A percentile compares a stretch with the other conserved stretches of the same genome.
Evolutionary conservation across 2,888 invertebrate genomes (phyloP).

Genomic region (Leptinotarsa peninsularis): DNA sequence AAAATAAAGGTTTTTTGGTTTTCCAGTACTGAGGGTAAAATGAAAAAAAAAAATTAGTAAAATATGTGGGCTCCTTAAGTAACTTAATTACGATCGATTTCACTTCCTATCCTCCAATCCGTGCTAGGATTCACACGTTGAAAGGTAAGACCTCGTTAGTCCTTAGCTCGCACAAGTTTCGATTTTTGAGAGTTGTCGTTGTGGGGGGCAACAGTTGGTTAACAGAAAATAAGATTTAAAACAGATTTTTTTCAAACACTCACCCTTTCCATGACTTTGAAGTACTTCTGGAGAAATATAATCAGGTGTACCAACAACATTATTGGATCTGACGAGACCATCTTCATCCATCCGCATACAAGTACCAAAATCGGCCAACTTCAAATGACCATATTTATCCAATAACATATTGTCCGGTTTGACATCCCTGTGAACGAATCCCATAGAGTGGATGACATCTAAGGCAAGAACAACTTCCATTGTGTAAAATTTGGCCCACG

Average conservation of each 20-base stretch:
- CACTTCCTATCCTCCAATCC: too few relatives aligned
- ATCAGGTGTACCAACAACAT: constrained; percentile 99
- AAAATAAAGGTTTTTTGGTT: too few relatives aligned
- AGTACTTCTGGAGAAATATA: constrained; percentile 99
- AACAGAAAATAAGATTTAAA: too few relatives aligned
- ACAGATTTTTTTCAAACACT: background rate
- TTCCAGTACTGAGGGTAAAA: too few relatives aligned
- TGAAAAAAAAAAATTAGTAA: too few relatives aligned
- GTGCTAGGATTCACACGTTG: too few relatives aligned
- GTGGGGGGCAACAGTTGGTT: background rate
- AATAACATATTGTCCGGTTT: constrained; percentile 99
- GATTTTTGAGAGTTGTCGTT: background rate
- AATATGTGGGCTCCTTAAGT: too few relatives aligned
- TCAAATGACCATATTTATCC: constrained; percentile 94
- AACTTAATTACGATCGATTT: too few relatives aligned
- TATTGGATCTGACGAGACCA: constrained; percentile 94
- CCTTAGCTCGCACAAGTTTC: background rate
- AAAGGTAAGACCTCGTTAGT: too few relatives aligned
- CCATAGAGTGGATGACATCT: constrained; percentile 98
- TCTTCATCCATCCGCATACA: constrained; percentile 99
- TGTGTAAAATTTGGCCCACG: constrained; percentile 67
- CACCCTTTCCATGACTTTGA: constrained; percentile 85
- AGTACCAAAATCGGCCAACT: constrained; percentile 99
- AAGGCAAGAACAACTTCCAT: constrained; percentile 81
- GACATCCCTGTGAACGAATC: constrained; percentile 95